These are phyloP conservation scores for Euschistus heros DNA, from an alignment of 1,140 invertebrate species.

Conservation along the genomic window DNA sequence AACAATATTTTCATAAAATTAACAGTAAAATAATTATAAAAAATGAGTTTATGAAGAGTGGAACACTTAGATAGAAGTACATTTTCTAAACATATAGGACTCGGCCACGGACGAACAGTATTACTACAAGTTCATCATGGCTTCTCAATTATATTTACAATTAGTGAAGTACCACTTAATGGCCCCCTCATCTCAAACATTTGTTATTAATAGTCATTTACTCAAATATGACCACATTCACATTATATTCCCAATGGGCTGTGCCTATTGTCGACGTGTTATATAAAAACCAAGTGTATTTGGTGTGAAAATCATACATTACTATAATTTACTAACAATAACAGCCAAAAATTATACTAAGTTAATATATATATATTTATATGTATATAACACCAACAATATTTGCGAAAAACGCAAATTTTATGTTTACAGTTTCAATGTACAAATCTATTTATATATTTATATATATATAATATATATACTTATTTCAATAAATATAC, in stretches of 20 bases:
- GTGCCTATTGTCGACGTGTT: slow-evolving; percentile 18
- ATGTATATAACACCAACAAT: slow-evolving; percentile 11
- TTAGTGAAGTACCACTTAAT: slow-evolving; percentile 7
- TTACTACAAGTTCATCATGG: neutral
- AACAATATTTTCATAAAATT: neutral
- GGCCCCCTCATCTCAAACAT: slow-evolving; percentile 1
- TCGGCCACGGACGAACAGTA: neutral
- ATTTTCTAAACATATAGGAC: slow-evolving; percentile 2
- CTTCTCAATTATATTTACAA: neutral
- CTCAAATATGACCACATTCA: neutral
- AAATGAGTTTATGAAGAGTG: no score
- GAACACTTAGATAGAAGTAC: neutral
- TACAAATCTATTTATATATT: slow-evolving; percentile 17
- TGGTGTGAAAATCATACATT: slow-evolving; percentile 9
- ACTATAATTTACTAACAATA: slow-evolving; percentile 13
- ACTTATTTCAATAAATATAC: slow-evolving; percentile 11
- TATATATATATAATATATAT: slow-evolving; percentile 2
- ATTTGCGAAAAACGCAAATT: slow-evolving; percentile 9
- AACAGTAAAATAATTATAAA: slow-evolving; percentile 8
- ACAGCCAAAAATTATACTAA: slow-evolving; percentile 18
- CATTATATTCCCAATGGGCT: slow-evolving; percentile 11
- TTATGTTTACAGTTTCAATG: slow-evolving; percentile 6
- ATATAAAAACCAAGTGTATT: slow-evolving; percentile 13
- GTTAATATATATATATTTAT: slow-evolving; percentile 11
- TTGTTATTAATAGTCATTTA: neutral